phyloP scores from a whole-genome alignment of 2,113 vertebrate species.

The Lipophrys pholis region DNA sequence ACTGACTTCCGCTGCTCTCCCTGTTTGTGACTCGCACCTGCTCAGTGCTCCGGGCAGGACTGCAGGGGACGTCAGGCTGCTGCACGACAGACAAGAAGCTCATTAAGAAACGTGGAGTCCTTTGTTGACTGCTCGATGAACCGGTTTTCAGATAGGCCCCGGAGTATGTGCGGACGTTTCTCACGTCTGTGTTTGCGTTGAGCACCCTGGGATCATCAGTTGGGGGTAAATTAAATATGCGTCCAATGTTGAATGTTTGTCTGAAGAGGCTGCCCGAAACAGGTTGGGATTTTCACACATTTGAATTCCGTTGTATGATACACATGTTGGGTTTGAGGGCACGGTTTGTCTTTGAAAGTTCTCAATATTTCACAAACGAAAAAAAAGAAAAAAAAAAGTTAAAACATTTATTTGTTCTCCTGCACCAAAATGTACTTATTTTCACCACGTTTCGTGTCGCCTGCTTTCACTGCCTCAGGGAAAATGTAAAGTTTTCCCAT shows the following conservation, averaged over 20 bases:
- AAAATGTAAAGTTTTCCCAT: not conserved
- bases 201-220: conserved; percentile 51
- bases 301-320: not conserved
- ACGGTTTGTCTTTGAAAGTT: too few species aligned
- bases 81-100: not conserved
- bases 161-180: conserved; percentile 52
- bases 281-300: not conserved
- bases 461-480: conserved; percentile 15
- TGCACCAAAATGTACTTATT: too few species aligned
- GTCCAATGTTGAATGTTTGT: not conserved
- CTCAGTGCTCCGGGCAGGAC: conserved; percentile 71
- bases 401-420: too few species aligned
- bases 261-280: conserved; percentile 27
- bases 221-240: conserved; percentile 51
- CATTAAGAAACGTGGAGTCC: conserved; percentile 63
- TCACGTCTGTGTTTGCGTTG: conserved; percentile 48
- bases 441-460: conserved; percentile 32
- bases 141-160: conserved; percentile 72
- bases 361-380: too few species aligned
- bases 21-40: conserved; percentile 4
- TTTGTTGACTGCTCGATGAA: conserved; percentile 77
- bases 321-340: too few species aligned
- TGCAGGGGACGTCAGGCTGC: conserved; percentile 2
- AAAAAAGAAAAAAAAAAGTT: too few species aligned
- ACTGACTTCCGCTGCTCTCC: not conserved